Evolutionary conservation across 2,797 vertebrate species (phyloP).

Genomic region (Ceyx erithaca): DNA sequence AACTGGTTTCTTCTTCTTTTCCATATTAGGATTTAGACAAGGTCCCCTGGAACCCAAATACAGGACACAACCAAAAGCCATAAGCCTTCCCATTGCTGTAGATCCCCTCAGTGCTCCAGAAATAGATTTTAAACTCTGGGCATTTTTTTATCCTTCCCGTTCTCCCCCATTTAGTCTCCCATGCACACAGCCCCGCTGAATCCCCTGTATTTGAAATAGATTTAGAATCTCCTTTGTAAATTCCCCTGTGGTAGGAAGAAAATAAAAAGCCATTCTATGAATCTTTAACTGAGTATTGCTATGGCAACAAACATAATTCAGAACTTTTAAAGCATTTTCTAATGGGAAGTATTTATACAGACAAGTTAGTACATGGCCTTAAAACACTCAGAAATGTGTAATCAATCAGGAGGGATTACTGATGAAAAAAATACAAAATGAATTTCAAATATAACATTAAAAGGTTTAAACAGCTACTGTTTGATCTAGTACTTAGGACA

Average conservation of each 20-base stretch:
- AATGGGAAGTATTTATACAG: constrained; percentile 29
- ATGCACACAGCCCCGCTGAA: neutral
- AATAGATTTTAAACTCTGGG: neutral
- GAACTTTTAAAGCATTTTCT: constrained; percentile 47
- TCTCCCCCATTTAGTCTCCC: neutral
- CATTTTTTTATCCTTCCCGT: neutral
- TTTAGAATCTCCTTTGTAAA: constrained; percentile 4
- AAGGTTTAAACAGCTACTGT: neutral
- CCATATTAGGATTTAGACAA: neutral
- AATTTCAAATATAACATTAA: neutral
- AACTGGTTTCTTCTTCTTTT: neutral
- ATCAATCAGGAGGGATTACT: constrained; percentile 31
- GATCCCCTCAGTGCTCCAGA: neutral
- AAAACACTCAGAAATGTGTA: constrained; percentile 15
- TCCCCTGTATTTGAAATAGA: neutral
- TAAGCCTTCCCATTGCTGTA: neutral
- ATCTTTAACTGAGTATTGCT: constrained; percentile 51
- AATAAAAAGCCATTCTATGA: constrained; percentile 26
- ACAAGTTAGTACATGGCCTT: constrained; percentile 38
- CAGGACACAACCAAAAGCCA: neutral
- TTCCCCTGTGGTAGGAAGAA: neutral
- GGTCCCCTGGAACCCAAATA: neutral
- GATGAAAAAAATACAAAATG: neutral
- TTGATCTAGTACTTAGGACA: constrained; percentile 6
- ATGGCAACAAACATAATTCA: constrained; percentile 63